These are phyloP conservation scores for Drosophila siamana DNA, from an alignment of 2,888 invertebrate genomes.

Conservation along the genomic window DNA sequence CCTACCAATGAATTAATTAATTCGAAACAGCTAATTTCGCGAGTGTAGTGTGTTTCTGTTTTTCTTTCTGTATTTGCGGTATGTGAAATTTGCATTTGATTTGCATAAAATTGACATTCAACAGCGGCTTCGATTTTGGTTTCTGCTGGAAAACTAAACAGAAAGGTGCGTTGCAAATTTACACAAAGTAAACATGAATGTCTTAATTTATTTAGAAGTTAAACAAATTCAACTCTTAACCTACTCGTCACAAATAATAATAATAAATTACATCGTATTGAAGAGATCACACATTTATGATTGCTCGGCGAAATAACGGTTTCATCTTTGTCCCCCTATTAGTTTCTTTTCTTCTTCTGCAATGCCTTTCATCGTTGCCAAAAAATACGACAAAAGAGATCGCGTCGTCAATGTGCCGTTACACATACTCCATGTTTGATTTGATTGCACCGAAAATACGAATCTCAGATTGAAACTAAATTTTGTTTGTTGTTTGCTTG, in stretches of 20 bases:
- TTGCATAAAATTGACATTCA: constrained; percentile 38
- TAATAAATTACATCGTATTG: background rate
- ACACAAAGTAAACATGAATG: background rate
- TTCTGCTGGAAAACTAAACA: constrained; percentile 11
- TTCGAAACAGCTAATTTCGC: constrained; percentile 20
- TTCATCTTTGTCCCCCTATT: background rate
- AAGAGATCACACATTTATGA: constrained; percentile 27
- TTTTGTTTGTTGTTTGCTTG: constrained; percentile 30
- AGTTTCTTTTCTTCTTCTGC: background rate
- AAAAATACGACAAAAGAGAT: constrained; percentile 14
- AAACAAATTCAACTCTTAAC: background rate
- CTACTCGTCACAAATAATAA: background rate
- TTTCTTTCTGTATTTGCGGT: constrained; percentile 1
- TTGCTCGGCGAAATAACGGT: constrained; percentile 35
- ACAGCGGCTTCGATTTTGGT: constrained; percentile 19
- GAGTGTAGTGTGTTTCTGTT: constrained; percentile 22
- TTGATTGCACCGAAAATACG: constrained; percentile 28
- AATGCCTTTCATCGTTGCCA: background rate
- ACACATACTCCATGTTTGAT: constrained; percentile 49
- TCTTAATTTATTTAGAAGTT: background rate
- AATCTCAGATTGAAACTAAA: constrained; percentile 21
- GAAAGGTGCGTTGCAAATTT: constrained; percentile 41
- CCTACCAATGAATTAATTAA: constrained; percentile 25
- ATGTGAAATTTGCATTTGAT: constrained; percentile 25
- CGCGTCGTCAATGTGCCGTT: constrained; percentile 41